Evolutionary conservation across 2,797 vertebrate genomes (phyloP).

Genomic region (Chaenodraco wilsoni): DNA sequence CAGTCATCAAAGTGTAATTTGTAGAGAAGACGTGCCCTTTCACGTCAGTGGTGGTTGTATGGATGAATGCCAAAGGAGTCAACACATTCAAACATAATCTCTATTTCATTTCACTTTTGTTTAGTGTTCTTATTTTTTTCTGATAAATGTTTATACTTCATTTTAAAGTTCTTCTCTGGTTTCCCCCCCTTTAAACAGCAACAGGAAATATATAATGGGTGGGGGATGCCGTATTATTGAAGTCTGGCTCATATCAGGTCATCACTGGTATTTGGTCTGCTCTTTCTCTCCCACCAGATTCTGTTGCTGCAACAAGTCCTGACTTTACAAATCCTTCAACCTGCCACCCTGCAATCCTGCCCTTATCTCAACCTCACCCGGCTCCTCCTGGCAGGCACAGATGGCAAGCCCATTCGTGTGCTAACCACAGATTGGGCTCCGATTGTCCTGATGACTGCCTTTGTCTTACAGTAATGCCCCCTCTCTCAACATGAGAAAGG

Average conservation of each 20-base stretch:
- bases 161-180: neutral
- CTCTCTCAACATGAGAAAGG: conserved; percentile 75
- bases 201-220: conserved; percentile 6
- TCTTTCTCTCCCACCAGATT: conserved; percentile 37
- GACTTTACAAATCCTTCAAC: conserved; percentile 41
- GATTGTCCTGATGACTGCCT: conserved; percentile 77
- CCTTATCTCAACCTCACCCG: conserved; percentile 74
- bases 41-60: conserved; percentile 45
- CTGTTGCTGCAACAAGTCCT: conserved; percentile 18
- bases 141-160: neutral
- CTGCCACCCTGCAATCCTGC: conserved; percentile 46
- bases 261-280: conserved; percentile 47
- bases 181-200: neutral
- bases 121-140: neutral
- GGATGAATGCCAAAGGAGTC: conserved; percentile 36
- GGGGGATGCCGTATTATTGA: neutral
- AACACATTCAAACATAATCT: conserved; percentile 16
- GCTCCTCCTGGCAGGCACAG: conserved; percentile 74
- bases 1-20: conserved; percentile 63
- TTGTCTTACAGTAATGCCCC: conserved; percentile 73
- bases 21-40: conserved; percentile 55
- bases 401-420: conserved; percentile 84
- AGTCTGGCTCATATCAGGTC: conserved; percentile 34
- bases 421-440: conserved; percentile 79
- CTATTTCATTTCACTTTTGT: conserved; percentile 3